A percentile compares a stretch with the other conserved stretches of the same genome.
Evolutionary conservation across 2,797 vertebrate genomes (phyloP).

Genomic region (Neomorphus geoffroyi): DNA sequence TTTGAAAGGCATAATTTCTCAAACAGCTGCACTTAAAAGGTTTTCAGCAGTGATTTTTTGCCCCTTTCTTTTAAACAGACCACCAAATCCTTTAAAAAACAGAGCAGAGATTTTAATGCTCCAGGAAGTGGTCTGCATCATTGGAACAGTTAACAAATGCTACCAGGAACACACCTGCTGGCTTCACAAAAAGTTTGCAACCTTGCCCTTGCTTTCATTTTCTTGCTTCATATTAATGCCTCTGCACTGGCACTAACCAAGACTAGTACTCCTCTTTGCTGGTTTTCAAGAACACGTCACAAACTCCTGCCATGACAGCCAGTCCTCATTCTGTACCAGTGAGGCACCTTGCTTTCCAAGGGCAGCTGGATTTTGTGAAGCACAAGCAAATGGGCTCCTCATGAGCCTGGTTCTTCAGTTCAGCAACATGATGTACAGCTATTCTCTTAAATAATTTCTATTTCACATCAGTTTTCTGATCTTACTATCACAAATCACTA

Average conservation of each 20-base stretch:
- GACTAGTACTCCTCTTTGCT: neutral
- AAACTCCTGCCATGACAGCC: neutral
- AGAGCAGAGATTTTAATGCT: neutral
- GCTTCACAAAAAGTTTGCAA: neutral
- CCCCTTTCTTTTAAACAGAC: neutral
- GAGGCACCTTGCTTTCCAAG: neutral
- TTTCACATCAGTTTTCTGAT: slow-evolving; percentile 2
- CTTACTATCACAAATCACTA: neutral
- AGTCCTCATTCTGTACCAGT: neutral
- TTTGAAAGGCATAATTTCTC: neutral
- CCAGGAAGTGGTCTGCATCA: neutral
- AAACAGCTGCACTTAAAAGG: neutral
- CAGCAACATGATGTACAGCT: neutral
- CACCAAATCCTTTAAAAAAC: neutral
- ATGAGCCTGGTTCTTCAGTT: neutral
- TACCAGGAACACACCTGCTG: neutral
- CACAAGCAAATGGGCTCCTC: neutral
- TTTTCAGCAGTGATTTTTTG: neutral
- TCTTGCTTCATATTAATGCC: neutral
- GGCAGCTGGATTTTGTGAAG: neutral
- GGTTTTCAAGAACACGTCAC: neutral
- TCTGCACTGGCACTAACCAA: neutral
- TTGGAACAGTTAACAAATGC: neutral
- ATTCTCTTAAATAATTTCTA: neutral
- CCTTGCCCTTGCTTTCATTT: neutral